Base-by-base conservation (phyloP, 2,888 invertebrate species). In the Ganaspis brasiliensis region DNA sequence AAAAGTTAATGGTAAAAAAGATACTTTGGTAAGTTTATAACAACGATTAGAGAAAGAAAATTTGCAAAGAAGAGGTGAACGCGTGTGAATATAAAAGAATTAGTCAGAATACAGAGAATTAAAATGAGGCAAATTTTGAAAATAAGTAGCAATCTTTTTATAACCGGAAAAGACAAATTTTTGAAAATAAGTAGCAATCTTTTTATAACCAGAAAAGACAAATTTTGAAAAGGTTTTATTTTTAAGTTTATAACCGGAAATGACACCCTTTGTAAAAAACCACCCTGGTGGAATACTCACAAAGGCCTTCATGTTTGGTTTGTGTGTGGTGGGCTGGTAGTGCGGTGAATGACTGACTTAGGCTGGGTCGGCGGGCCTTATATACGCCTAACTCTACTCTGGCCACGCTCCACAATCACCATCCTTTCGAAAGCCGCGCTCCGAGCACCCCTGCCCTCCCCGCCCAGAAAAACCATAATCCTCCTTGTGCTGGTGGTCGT, bases 301-400 rank as follows among this genome's bases (percentile, higher is more conserved):
- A 89, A 91, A 91, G 91, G 91, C 89, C 91, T 91, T 91, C 91
- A 91, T 91, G 90, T 89, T 91, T 91, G 89, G 86, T 91, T 83
- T 87, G 88, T 91, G 89, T 91, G 84, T 91, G 90, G 89, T 90
- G 91, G 91, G 89, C 89, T 91, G 90, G 89, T 90, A 90, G 90
- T 90, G 90, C 91, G 88, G 90, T 91, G 91, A 91, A 89, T 91
- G 91, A 91, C 91, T 91, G 91, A 90, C 91, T 91, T 91, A 88
- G 91, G 88, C 89, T 86, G 87, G 91, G 91, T 85, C 87, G 87
- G 85, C 85, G 87, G 89, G 90, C 90, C 88, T 91, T 91, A 90
- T 91, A 91, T 91, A 91, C 91, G 88, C 90, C 91, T 88, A 91
- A 90, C 89, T 91, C 89, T 89, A 89, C 87, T 87, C 89, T 89